Evolutionary conservation across 2,113 vertebrate species (phyloP).

Genomic region (Argyrosomus japonicus): DNA sequence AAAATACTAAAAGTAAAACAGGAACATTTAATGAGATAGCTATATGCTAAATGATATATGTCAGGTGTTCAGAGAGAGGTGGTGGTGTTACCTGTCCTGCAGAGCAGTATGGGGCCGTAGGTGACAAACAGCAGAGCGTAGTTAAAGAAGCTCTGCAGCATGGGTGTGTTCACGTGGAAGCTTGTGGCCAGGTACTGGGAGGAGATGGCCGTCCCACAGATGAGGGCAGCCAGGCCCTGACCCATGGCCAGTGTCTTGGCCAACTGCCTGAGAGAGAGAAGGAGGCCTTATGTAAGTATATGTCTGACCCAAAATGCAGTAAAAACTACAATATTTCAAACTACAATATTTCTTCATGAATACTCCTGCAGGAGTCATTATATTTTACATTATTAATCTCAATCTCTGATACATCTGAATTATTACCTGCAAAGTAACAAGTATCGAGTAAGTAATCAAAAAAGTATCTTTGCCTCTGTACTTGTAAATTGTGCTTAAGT

Average conservation of each 20-base stretch:
- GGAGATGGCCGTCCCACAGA: constrained; percentile 94
- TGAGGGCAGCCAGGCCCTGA: constrained; percentile 90
- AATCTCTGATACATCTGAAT: no score
- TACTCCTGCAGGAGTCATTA: no score
- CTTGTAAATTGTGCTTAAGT: no score
- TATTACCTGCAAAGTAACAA: no score
- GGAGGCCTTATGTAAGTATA: no score
- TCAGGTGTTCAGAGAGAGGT: not conserved
- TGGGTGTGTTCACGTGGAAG: constrained; percentile 88
- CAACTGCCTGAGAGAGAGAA: constrained; percentile 83
- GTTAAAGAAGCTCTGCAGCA: constrained; percentile 94
- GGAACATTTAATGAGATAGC: not conserved
- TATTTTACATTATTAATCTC: no score
- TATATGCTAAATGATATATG: not conserved
- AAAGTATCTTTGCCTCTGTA: no score
- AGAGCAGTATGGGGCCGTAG: constrained; percentile 88
- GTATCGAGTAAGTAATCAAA: no score
- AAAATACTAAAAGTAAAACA: not conserved
- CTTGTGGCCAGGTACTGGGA: constrained; percentile 91
- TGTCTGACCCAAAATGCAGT: no score
- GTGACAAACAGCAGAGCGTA: constrained; percentile 88
- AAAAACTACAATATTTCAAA: no score
- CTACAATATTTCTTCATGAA: no score
- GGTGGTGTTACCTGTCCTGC: constrained; percentile 86
- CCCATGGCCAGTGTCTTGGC: constrained; percentile 89